Conservation (phyloP, 2,888 invertebrate species). For the Oxycera nigricornis region DNA sequence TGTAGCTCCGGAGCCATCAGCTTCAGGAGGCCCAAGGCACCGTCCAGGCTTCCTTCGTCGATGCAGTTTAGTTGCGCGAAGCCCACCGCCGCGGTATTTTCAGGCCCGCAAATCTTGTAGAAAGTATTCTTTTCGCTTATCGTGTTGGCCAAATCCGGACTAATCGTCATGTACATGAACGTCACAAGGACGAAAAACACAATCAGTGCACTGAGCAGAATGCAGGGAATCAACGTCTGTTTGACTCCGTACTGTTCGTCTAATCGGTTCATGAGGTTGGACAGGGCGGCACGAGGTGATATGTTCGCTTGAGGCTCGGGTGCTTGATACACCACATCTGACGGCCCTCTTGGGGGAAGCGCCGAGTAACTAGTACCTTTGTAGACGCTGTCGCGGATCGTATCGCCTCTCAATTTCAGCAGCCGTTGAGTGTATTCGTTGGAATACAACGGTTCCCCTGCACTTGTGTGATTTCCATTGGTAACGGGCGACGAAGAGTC, state of each 20-base stretch:
- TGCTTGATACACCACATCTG: slow-evolving; percentile 47
- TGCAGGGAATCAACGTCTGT: slow-evolving; percentile 67
- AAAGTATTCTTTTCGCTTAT: slow-evolving; percentile 62
- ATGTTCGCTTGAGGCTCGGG: slow-evolving; percentile 47
- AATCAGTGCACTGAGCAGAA: slow-evolving; percentile 68
- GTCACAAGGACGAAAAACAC: slow-evolving; percentile 73
- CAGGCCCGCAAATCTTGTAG: slow-evolving; percentile 67
- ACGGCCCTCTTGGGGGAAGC: slow-evolving; percentile 37
- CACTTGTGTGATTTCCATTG: slow-evolving; percentile 57
- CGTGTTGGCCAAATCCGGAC: slow-evolving; percentile 56
- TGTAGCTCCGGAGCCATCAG: slow-evolving; percentile 71
- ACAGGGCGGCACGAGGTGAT: slow-evolving; percentile 50
- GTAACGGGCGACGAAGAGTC: slow-evolving; percentile 48
- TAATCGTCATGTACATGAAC: slow-evolving; percentile 71
- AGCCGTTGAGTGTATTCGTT: slow-evolving; percentile 72
- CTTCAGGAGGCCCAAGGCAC: slow-evolving; percentile 71
- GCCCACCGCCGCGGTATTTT: slow-evolving; percentile 61
- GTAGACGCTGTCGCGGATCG: slow-evolving; percentile 49
- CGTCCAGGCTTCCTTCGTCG: slow-evolving; percentile 67
- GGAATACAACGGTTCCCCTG: slow-evolving; percentile 73
- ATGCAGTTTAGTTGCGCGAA: slow-evolving; percentile 72
- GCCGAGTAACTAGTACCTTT: slow-evolving; percentile 46
- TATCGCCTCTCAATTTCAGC: slow-evolving; percentile 50
- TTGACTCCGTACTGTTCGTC: slow-evolving; percentile 54
- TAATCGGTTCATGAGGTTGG: slow-evolving; percentile 50